Conservation (phyloP, 1,140 invertebrate genomes). For the Macrocentrus cingulum region DNA sequence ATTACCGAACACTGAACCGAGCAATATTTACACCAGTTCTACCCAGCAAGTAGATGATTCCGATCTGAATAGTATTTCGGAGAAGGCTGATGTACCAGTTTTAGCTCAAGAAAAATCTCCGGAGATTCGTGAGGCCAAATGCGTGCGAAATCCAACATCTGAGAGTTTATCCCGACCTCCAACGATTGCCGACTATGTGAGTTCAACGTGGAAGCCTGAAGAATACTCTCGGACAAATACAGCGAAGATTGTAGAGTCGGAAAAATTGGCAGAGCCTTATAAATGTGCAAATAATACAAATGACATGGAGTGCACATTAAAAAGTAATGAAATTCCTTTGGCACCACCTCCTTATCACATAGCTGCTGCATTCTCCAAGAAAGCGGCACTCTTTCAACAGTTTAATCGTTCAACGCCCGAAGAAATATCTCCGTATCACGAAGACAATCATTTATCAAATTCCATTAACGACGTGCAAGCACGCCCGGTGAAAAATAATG, state of each 20-base stretch:
- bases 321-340: conserved; percentile 43
- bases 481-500: conserved; percentile 16
- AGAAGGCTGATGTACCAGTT: conserved; percentile 42
- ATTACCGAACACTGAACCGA: background rate
- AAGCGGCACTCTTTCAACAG: conserved; percentile 60
- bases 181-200: conserved; percentile 51
- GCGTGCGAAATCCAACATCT: conserved; percentile 49
- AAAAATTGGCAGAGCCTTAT: conserved; percentile 48
- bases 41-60: conserved; percentile 35
- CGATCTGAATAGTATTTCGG: conserved; percentile 41
- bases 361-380: conserved; percentile 69
- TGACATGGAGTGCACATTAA: conserved; percentile 24
- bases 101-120: conserved; percentile 50
- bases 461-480: background rate
- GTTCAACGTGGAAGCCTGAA: conserved; percentile 54
- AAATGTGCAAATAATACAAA: conserved; percentile 37
- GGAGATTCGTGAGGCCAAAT: conserved; percentile 55
- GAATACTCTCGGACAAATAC: conserved; percentile 53
- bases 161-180: conserved; percentile 47
- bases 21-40: conserved; percentile 30
- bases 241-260: conserved; percentile 53
- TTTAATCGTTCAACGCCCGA: conserved; percentile 40
- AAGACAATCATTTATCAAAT: conserved; percentile 23
- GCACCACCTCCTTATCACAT: conserved; percentile 71
- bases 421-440: conserved; percentile 5